Base-by-base conservation (phyloP, 2,888 invertebrate genomes). In the Pegoplata infirma region DNA sequence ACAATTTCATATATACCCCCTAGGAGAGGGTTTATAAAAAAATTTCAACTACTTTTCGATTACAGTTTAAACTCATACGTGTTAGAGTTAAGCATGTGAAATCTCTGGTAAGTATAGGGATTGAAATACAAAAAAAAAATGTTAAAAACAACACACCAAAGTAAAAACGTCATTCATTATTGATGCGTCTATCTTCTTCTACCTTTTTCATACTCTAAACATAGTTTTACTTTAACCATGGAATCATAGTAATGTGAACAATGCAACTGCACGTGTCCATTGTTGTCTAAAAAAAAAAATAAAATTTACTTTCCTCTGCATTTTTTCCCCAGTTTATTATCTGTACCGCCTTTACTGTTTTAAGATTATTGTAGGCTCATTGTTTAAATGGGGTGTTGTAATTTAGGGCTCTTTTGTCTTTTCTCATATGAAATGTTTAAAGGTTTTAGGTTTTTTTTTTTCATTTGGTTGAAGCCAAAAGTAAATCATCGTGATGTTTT, bases 151-250 rank as follows among this genome's bases (percentile, higher is more conserved):
- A 46, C 28, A 51, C 12, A 25, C 55, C 61, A 36, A 44, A 56
- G 63, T 68, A 49, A 72, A 76, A 77, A 63, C 69, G 78, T 74
- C 78, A 74, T 74, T 78, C 61, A 64, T 71, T 69, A 77, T 74
- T 74, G 66, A 78, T 69, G 59, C 59, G 55, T 66, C 49, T 51
- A 53, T 16, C 17, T 59, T 44, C 12, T 47, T 25, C 8, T 55
- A 69, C 44, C 28, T 25, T 61, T 3, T 40, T 10, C 17, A 14
- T 47, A 36, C 69, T 28, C 14, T 51, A n/a, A 44, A 23, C 8
- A 25, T 40, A 40, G n/a, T n/a, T n/a, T n/a, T n/a, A 40, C n/a
- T 32, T 10, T 40, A 40, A 40, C n/a, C 36, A 40, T 40, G 32
- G 32, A 8, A 32, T 32, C 32, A 55, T 51, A 28, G 23, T 44